phyloP scores from a whole-genome alignment of 1,140 invertebrate genomes.

The Lepidotrigona ventralis region DNA sequence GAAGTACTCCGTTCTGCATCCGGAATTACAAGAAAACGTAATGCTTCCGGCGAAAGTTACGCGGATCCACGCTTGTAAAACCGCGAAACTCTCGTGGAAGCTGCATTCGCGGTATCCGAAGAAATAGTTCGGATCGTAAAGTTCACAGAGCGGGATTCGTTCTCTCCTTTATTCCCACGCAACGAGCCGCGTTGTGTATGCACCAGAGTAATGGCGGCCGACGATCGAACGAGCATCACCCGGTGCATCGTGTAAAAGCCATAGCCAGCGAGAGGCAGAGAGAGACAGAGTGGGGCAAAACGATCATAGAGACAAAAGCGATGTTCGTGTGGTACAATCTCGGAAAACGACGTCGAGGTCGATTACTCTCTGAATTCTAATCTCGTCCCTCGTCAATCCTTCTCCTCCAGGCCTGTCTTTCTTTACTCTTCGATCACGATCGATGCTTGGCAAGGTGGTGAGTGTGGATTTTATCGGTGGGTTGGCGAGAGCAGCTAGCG shows the following conservation, averaged over 20 bases:
- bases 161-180: background rate
- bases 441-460: background rate
- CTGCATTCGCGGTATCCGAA: background rate
- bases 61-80: background rate
- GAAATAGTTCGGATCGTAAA: background rate
- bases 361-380: background rate
- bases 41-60: background rate
- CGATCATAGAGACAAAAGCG: conserved; percentile 15
- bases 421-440: conserved; percentile 37
- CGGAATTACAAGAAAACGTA: no score
- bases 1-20: background rate
- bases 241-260: conserved; percentile 2
- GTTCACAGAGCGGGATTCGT: background rate
- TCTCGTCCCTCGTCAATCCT: conserved; percentile 38
- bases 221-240: background rate
- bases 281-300: background rate
- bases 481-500: background rate
- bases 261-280: background rate
- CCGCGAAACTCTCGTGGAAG: background rate
- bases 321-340: background rate
- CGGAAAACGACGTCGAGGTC: background rate
- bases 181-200: background rate
- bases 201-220: background rate
- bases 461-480: no score
- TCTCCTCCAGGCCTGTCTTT: conserved; percentile 38